Conservation (phyloP, 2,113 vertebrate species). For the Gnathonemus longibarbis region DNA sequence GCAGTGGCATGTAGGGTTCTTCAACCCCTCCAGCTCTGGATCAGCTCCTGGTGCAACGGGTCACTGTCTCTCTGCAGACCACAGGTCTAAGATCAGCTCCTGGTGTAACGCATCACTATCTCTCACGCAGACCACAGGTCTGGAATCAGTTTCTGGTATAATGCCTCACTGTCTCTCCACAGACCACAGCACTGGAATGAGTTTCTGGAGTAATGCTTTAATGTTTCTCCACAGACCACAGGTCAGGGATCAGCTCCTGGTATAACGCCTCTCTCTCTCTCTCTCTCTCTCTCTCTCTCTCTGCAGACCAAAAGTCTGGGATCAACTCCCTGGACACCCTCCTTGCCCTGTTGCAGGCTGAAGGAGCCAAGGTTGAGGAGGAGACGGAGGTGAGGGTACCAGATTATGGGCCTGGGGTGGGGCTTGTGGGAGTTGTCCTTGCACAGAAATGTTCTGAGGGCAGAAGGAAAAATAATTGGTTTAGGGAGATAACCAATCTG, state of each 20-base stretch:
- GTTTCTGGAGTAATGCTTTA: not conserved
- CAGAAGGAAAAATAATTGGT: too few relatives aligned
- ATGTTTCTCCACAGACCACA: slow-evolving; percentile 66
- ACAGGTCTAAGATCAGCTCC: not conserved
- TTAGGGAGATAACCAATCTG: too few relatives aligned
- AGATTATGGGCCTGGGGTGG: not conserved
- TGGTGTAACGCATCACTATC: not conserved
- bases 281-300: not conserved
- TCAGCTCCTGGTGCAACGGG: not conserved
- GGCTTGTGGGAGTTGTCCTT: too few relatives aligned
- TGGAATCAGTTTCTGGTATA: not conserved
- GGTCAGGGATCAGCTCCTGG: slow-evolving; percentile 50
- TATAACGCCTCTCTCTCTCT: not conserved
- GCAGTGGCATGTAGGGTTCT: not conserved
- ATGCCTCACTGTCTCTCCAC: slow-evolving; percentile 11
- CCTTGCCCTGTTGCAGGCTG: slow-evolving; percentile 84
- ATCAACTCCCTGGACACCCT: slow-evolving; percentile 82
- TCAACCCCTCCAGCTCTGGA: not conserved
- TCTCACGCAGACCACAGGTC: not conserved
- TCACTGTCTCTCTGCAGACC: not conserved
- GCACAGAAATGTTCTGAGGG: too few relatives aligned
- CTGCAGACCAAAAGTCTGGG: slow-evolving; percentile 77
- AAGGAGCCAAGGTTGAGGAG: slow-evolving; percentile 95
- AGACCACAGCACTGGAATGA: not conserved
- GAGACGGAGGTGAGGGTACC: slow-evolving; percentile 78